A percentile compares a stretch with the other conserved stretches of the same genome.
phyloP scores from a whole-genome alignment of 2,113 vertebrate species.

The Neotragus pygmaeus region DNA sequence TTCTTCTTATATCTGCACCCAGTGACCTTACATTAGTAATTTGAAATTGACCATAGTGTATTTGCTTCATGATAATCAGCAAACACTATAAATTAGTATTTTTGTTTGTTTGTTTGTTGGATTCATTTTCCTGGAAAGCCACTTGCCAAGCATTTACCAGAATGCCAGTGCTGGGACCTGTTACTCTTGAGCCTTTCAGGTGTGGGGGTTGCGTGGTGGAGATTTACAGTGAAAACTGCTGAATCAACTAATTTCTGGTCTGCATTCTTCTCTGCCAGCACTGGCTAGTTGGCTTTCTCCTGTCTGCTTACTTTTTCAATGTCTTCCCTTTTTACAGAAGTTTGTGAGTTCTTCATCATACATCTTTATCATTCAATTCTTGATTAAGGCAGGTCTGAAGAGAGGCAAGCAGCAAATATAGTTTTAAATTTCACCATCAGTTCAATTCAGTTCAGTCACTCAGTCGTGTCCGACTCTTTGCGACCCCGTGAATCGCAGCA shows the following conservation, averaged over 20 bases:
- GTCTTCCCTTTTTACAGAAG: not conserved
- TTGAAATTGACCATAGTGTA: not conserved
- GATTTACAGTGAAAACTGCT: not conserved
- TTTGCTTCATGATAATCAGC: not conserved
- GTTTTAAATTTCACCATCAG: not conserved
- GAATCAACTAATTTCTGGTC: not conserved
- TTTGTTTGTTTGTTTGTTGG: not conserved
- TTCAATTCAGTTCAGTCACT: no score
- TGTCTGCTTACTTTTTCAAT: not conserved
- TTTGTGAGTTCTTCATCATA: not conserved
- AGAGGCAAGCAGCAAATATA: not conserved
- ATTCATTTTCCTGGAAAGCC: not conserved
- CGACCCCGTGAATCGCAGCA: no score
- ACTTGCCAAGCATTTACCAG: not conserved
- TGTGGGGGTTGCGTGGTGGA: no score
- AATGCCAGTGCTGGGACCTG: not conserved
- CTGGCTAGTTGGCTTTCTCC: not conserved
- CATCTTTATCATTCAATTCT: not conserved
- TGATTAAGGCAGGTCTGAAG: not conserved
- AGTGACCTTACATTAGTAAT: not conserved
- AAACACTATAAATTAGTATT: not conserved
- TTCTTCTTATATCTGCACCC: not conserved
- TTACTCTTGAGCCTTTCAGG: not conserved
- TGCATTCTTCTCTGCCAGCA: not conserved
- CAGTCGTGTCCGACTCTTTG: no score